Evolutionary conservation across 1,140 invertebrate species (phyloP).

Genomic region (Eufriesea mexicana): DNA sequence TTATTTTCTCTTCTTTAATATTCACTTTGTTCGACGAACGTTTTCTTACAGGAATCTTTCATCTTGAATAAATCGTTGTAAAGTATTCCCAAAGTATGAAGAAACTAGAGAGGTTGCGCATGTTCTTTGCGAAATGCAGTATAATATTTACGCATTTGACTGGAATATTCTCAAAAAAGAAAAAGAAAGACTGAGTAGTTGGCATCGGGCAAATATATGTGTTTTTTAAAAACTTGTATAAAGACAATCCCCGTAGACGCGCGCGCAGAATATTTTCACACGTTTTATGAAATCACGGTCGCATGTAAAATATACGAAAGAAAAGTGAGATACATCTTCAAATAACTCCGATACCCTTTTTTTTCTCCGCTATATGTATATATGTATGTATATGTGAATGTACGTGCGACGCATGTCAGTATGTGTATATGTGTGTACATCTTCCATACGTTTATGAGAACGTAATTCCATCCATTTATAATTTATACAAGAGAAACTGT

Average conservation of each 20-base stretch:
- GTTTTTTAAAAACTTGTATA: neutral
- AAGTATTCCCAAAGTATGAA: conserved; percentile 33
- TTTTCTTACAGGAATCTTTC: neutral
- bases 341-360: conserved; percentile 32
- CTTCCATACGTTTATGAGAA: conserved; percentile 36
- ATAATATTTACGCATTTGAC: conserved; percentile 26
- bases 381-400: neutral
- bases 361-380: neutral
- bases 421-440: neutral
- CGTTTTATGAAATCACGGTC: conserved; percentile 50
- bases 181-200: neutral
- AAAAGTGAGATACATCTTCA: conserved; percentile 38
- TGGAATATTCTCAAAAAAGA: conserved; percentile 4
- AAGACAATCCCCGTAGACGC: conserved; percentile 19
- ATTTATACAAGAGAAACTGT: conserved; percentile 56
- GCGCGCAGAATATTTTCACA: conserved; percentile 27
- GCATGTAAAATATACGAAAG: conserved; percentile 15
- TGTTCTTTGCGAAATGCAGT: conserved; percentile 27
- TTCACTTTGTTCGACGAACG: neutral
- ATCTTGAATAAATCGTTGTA: conserved; percentile 4
- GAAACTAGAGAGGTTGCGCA: conserved; percentile 31
- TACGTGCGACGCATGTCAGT: neutral
- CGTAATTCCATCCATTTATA: conserved; percentile 41
- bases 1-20: conserved; percentile 18
- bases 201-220: neutral